phyloP scores from a whole-genome alignment of 2,113 vertebrate genomes.

The Cyphomyrus discorhynchus region DNA sequence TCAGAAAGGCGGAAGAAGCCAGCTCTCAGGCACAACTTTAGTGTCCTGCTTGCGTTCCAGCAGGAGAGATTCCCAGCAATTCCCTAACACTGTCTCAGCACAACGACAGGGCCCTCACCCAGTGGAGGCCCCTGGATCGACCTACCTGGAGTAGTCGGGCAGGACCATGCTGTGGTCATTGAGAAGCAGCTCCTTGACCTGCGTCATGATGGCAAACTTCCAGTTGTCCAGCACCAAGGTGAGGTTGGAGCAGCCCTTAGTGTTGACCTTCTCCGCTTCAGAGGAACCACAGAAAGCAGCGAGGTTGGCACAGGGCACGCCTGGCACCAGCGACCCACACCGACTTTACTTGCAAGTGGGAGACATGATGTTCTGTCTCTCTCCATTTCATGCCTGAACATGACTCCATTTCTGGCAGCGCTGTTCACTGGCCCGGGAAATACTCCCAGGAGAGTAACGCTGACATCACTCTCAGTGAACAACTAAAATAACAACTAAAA shows the following conservation, averaged over 20 bases:
- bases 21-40: not conserved
- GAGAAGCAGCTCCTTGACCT: constrained; percentile 74
- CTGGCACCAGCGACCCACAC: not conserved
- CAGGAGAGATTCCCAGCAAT: not conserved
- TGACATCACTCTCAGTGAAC: not conserved
- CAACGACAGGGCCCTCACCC: not conserved
- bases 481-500: not conserved
- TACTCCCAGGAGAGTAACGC: not conserved
- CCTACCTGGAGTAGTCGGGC: constrained; percentile 74
- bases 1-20: not conserved
- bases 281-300: not conserved
- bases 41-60: not conserved
- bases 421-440: not conserved
- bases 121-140: not conserved
- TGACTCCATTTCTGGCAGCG: not conserved
- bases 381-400: not conserved
- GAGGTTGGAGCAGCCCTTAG: constrained; percentile 69
- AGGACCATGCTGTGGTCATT: constrained; percentile 73
- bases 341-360: not conserved
- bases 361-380: not conserved
- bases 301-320: not conserved
- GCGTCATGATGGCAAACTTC: constrained; percentile 77
- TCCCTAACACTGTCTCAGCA: not conserved
- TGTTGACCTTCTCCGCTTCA: constrained; percentile 48
- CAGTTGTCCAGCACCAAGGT: constrained; percentile 78